These are phyloP conservation scores for Macquaria australasica DNA, from an alignment of 2,113 vertebrate genomes.

Conservation along the genomic window DNA sequence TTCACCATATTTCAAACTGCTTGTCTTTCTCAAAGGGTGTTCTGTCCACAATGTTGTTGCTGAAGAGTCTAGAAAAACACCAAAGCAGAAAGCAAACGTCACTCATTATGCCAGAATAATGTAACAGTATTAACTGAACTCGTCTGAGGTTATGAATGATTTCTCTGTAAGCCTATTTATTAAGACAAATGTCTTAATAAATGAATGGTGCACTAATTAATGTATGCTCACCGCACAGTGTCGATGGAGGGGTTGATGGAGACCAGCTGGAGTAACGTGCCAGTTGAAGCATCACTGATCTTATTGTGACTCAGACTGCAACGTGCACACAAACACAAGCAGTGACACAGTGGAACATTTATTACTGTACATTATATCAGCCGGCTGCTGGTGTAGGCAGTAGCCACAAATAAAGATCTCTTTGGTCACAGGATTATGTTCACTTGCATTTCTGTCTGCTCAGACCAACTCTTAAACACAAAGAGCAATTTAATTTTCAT, in stretches of 20 bases:
- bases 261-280: constrained; percentile 13
- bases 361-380: neutral
- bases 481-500: no score
- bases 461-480: no score
- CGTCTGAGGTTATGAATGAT: neutral
- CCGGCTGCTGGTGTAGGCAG: neutral
- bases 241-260: constrained; percentile 15
- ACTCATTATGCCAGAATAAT: neutral
- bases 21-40: neutral
- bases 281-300: constrained; percentile 24
- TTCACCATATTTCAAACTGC: constrained; percentile 51
- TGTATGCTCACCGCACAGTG: constrained; percentile 34
- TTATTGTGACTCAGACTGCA: constrained; percentile 60
- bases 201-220: neutral
- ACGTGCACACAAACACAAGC: neutral
- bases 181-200: neutral
- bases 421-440: no score
- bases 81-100: neutral
- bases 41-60: constrained; percentile 27
- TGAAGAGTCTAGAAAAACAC: constrained; percentile 43
- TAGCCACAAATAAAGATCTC: no score
- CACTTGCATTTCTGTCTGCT: no score
- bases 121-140: neutral
- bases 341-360: neutral
- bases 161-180: neutral